Percentiles rank a stretch among this genome's conserved stretches.
These are phyloP conservation scores for Globicephala melas DNA, from an alignment of 2,113 vertebrate genomes.

Conservation along the genomic window DNA sequence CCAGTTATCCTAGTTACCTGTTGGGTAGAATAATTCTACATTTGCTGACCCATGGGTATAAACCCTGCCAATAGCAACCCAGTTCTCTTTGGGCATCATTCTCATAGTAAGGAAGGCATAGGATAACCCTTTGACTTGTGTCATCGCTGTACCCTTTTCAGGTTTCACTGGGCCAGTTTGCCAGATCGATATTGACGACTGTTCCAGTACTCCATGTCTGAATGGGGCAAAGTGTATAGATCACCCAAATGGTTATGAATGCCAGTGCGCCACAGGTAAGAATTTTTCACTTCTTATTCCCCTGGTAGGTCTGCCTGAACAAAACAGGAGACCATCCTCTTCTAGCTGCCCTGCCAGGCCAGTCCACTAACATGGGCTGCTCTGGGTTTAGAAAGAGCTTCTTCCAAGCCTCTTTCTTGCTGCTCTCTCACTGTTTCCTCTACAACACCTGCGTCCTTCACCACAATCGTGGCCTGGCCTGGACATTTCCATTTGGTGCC, in stretches of 20 bases:
- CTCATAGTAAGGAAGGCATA: background rate
- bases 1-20: background rate
- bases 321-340: background rate
- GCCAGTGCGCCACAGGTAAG: slow-evolving; percentile 95
- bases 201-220: slow-evolving; percentile 94
- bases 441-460: background rate
- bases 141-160: slow-evolving; percentile 58
- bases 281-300: background rate
- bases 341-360: background rate
- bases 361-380: background rate
- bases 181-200: slow-evolving; percentile 96
- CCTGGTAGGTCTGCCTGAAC: rapidly evolving
- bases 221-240: slow-evolving; percentile 96
- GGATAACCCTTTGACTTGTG: background rate
- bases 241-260: slow-evolving; percentile 94
- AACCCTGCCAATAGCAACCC: background rate
- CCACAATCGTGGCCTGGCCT: background rate
- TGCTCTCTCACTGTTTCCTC: background rate
- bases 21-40: background rate
- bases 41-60: background rate
- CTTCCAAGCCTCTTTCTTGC: background rate
- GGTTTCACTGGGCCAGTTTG: slow-evolving; percentile 95
- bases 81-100: background rate
- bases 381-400: background rate
- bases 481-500: background rate